phyloP scores from a whole-genome alignment of 2,888 invertebrate species.

The Thumatha senex region DNA sequence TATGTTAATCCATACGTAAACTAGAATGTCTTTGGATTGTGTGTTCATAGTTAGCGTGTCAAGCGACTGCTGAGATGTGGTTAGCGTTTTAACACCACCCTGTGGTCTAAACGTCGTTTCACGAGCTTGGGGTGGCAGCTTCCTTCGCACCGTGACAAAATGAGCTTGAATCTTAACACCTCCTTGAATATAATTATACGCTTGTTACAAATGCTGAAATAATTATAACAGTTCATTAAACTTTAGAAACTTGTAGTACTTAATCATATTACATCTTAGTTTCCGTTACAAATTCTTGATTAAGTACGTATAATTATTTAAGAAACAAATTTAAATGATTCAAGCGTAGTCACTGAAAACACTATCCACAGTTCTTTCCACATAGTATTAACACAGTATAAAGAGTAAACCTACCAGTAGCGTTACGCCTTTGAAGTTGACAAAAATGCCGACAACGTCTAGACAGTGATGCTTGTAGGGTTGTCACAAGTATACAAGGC shows the following conservation, averaged over 20 bases:
- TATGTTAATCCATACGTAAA: conserved; percentile 17
- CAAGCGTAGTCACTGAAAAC: too few relatives aligned
- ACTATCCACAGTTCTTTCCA: too few relatives aligned
- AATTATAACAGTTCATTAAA: conserved; percentile 12
- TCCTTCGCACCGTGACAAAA: not conserved
- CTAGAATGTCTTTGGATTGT: conserved; percentile 12
- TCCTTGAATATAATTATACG: conserved; percentile 14
- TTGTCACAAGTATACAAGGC: too few relatives aligned
- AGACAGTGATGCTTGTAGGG: too few relatives aligned
- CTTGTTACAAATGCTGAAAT: conserved; percentile 13
- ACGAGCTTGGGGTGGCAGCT: conserved; percentile 7
- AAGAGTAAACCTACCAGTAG: too few relatives aligned
- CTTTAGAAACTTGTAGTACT: conserved; percentile 9
- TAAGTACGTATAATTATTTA: too few relatives aligned
- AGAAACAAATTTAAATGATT: too few relatives aligned
- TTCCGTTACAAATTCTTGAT: not conserved
- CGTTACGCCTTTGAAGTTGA: too few relatives aligned
- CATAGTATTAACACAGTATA: too few relatives aligned
- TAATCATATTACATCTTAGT: too few relatives aligned
- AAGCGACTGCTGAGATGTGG: conserved; percentile 19
- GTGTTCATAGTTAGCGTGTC: conserved; percentile 10
- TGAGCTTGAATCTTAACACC: conserved; percentile 11
- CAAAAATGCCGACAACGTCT: too few relatives aligned
- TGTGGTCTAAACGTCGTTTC: conserved; percentile 12
- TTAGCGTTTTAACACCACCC: conserved; percentile 21